Evolutionary conservation across 2,113 vertebrate genomes (phyloP).

Genomic region (Gobius niger): DNA sequence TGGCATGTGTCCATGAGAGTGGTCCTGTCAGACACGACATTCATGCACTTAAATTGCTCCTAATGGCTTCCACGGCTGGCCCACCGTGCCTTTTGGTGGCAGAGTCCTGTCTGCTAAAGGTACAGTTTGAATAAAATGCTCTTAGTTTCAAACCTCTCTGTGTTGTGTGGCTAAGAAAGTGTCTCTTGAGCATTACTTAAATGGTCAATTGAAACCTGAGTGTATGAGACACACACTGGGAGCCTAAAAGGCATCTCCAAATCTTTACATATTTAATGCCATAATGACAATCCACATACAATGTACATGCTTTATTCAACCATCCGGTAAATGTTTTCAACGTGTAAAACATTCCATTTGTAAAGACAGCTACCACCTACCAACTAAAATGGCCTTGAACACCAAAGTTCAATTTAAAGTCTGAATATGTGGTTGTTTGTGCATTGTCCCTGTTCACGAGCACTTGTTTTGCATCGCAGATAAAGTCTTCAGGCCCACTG

Average conservation of each 20-base stretch:
- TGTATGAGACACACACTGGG: conserved; percentile 54
- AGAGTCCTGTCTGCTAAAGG: conserved; percentile 62
- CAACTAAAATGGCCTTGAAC: conserved; percentile 73
- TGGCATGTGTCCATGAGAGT: conserved; percentile 77
- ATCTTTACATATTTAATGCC: conserved; percentile 77
- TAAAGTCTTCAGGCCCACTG: conserved; percentile 62
- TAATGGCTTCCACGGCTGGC: conserved; percentile 75
- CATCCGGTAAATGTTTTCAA: conserved; percentile 71
- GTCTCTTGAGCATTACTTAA: conserved; percentile 55
- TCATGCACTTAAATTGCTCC: conserved; percentile 72
- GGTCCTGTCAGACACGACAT: conserved; percentile 76
- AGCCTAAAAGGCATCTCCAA: conserved; percentile 64
- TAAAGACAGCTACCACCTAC: conserved; percentile 63
- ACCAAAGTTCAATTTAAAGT: conserved; percentile 75
- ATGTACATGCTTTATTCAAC: conserved; percentile 68
- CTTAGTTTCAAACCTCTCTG: conserved; percentile 36
- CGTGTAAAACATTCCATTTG: conserved; percentile 66
- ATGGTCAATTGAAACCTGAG: conserved; percentile 62
- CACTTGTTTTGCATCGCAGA: conserved; percentile 73
- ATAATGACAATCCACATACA: conserved; percentile 73
- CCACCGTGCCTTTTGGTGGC: conserved; percentile 63
- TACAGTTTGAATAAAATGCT: conserved; percentile 49
- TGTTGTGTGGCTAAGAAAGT: conserved; percentile 44
- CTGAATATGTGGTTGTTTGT: conserved; percentile 73
- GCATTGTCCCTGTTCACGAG: conserved; percentile 54